Base-by-base conservation (phyloP, 2,113 vertebrate genomes). In the Barnardius zonarius region DNA sequence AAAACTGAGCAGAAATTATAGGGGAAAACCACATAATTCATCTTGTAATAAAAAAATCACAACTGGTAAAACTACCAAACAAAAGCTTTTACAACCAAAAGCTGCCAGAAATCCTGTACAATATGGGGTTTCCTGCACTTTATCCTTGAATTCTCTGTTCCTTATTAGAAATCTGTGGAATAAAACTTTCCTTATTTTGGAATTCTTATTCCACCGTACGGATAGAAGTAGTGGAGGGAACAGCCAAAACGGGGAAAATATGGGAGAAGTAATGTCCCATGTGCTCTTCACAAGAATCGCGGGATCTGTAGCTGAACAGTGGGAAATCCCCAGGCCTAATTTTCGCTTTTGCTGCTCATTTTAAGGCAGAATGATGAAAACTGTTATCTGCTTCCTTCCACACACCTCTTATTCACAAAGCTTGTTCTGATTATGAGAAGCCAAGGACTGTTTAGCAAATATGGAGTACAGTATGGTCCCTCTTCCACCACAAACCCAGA, bases 241-340 rank as follows among this genome's bases (percentile, higher is more conserved):
- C 11, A 89, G 41, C 4, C 80, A 22, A 77, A 93, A 59, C 8
- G 7, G 13, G 37, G 41, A 88, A 86, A 88, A 83, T 10, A 51
- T 0, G 3, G n/a, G 44, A 48, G 43, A 73, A 66, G 19, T 37
- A 30, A n/a, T n/a, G 30, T 72, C 13, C 19, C 0, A 1, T 16
- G 67, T 66, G 17, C 7, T 81, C 35, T 77, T 81, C 51, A 74
- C 33, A 68, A 59, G 54, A 64, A 43, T 48, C 2, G 0, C 5
- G 16, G 63, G 33, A 61, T 80, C 35, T 62, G 72, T 23, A 66
- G n/a, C 49, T 69, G 41, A 69, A 41, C 35, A 86, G 10, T 22
- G 30, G 46, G 68, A 93, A 88, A 81, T 49, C 15, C 43, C 15
- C 31, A n/a, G 44, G 37, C 3, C 0, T 4, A 41, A 37, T 1